Evolutionary conservation across 1,140 invertebrate genomes (phyloP).

Genomic region (Dolichoris vasculosae): DNA sequence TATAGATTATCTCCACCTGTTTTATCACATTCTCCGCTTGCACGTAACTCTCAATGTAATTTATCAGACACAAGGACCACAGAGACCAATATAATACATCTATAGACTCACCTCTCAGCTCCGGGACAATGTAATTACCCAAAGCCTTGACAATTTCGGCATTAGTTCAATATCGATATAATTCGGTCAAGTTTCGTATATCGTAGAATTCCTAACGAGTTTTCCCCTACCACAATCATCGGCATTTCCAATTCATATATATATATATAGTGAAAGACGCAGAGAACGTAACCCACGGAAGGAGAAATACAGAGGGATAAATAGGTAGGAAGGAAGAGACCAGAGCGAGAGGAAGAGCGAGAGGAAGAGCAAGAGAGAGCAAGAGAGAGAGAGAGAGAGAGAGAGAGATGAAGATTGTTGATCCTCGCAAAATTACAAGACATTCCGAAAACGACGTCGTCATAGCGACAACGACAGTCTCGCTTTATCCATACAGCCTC

Average conservation of each 20-base stretch:
- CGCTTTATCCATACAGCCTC: background rate
- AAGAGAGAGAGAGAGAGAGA: background rate
- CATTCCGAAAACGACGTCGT: conserved; percentile 16
- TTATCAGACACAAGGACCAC: background rate
- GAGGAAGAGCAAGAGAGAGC: background rate
- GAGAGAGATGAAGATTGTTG: background rate
- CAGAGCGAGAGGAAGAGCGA: background rate
- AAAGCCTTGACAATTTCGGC: conserved; percentile 18
- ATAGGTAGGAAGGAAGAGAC: background rate
- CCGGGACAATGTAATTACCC: conserved; percentile 4
- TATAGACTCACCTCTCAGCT: background rate
- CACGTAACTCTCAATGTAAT: background rate
- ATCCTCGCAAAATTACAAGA: conserved; percentile 5
- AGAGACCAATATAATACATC: conserved; percentile 13
- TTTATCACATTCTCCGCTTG: background rate
- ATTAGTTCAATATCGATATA: conserved; percentile 39
- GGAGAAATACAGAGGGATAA: background rate
- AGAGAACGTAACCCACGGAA: background rate
- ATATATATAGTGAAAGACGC: background rate
- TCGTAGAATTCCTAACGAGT: background rate
- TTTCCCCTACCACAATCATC: background rate
- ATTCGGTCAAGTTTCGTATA: background rate
- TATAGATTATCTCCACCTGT: conserved; percentile 2
- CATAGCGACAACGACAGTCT: background rate
- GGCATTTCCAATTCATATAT: background rate